Conservation (phyloP, 2,888 invertebrate genomes). For the Nemoura dubitans region DNA sequence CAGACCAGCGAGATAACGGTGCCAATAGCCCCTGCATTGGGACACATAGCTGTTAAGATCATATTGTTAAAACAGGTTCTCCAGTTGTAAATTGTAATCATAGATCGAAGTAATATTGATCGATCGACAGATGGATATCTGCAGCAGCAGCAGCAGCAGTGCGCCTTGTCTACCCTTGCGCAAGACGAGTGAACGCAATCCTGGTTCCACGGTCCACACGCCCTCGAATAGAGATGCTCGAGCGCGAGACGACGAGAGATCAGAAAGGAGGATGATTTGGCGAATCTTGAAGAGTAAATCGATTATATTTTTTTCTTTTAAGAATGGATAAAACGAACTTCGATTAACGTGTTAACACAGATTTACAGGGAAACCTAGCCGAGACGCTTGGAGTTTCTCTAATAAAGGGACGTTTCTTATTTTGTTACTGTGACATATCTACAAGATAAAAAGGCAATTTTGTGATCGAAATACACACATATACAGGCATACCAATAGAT, state of each 20-base stretch:
- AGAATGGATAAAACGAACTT: background rate
- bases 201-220: background rate
- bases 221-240: background rate
- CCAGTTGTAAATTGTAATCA: background rate
- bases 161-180: conserved; percentile 28
- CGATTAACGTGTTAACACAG: conserved; percentile 3
- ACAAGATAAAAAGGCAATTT: background rate
- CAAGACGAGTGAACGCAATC: conserved; percentile 13
- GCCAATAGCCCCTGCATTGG: conserved; percentile 12
- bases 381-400: background rate
- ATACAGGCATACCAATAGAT: background rate
- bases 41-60: conserved; percentile 12
- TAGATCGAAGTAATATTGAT: conserved; percentile 14
- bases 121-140: conserved; percentile 12
- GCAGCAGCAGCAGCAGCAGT: background rate
- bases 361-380: background rate
- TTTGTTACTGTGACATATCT: background rate
- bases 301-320: conserved; percentile 14
- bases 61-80: conserved; percentile 12
- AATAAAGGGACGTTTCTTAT: background rate
- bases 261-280: conserved; percentile 31
- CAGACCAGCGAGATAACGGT: background rate
- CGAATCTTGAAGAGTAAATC: conserved; percentile 22
- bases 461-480: background rate
- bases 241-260: background rate